Percentiles rank a stretch among this genome's conserved stretches.
These are phyloP conservation scores for Eurytoma californica DNA, from an alignment of 2,888 invertebrate species.

Conservation along the genomic window DNA sequence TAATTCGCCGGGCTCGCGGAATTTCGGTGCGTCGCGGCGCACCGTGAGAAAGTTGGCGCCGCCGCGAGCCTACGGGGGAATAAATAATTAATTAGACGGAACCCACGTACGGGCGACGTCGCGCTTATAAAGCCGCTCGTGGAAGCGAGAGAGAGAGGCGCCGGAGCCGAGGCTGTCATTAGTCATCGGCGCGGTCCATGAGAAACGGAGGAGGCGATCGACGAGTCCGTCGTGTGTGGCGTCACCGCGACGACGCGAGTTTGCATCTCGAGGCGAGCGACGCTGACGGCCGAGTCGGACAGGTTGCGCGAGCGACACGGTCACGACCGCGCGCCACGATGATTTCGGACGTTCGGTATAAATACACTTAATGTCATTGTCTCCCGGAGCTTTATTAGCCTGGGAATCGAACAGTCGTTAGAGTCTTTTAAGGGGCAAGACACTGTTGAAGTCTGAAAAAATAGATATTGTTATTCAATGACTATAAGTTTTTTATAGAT, in stretches of 20 bases:
- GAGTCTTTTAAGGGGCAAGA: no score
- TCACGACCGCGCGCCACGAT: no score
- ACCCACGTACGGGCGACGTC: slow-evolving; percentile 32
- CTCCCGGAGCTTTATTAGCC: no score
- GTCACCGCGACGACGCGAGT: neutral
- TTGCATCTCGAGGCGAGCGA: no score
- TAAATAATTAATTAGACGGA: slow-evolving; percentile 55
- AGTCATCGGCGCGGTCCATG: slow-evolving; percentile 37
- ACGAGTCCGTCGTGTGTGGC: slow-evolving; percentile 42
- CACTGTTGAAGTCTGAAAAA: no score
- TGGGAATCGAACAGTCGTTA: no score
- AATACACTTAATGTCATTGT: no score
- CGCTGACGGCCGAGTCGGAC: no score
- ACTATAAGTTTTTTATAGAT: no score
- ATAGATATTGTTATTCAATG: no score
- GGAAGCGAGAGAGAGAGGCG: neutral
- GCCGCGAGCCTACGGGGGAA: slow-evolving; percentile 35
- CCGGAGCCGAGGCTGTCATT: slow-evolving; percentile 39
- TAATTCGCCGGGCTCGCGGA: neutral
- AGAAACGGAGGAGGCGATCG: neutral
- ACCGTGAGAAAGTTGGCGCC: slow-evolving; percentile 54
- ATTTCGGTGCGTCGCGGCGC: slow-evolving; percentile 15
- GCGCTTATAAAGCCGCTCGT: slow-evolving; percentile 28
- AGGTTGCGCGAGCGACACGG: no score
- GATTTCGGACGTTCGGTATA: no score